Conservation (phyloP, 2,888 invertebrate species). For the Habrosyne pyritoides region DNA sequence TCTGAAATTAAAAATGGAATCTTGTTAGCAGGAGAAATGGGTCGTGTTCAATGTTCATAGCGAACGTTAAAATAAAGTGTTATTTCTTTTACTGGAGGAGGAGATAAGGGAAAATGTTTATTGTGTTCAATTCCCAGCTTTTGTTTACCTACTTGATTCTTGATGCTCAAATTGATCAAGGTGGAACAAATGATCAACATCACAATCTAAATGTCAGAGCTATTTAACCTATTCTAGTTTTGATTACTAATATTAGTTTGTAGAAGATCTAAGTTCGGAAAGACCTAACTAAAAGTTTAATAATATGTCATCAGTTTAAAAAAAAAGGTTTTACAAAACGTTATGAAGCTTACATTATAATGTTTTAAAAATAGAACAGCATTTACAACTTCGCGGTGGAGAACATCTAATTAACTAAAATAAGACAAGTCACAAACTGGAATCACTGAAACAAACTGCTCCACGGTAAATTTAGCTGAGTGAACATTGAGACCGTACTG, state of each 20-base stretch:
- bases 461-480: conserved; percentile 62
- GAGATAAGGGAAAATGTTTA: not conserved
- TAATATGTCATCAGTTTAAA: not conserved
- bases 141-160: not conserved
- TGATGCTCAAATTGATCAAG: not conserved
- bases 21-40: conserved; percentile 62
- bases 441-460: conserved; percentile 38
- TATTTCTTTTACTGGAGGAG: conserved; percentile 4
- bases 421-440: conserved; percentile 66
- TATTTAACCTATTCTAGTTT: too few species aligned
- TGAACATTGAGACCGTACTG: conserved; percentile 48
- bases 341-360: not conserved
- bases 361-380: conserved; percentile 37
- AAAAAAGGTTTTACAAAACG: not conserved
- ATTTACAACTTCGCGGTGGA: conserved; percentile 26
- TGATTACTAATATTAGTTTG: not conserved
- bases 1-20: conserved; percentile 65
- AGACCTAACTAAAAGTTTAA: too few species aligned
- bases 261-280: not conserved
- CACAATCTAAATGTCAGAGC: too few species aligned
- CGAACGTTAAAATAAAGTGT: not conserved
- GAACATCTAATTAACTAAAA: conserved; percentile 67
- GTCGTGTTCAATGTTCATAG: conserved; percentile 47
- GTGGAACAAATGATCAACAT: too few species aligned
- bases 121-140: not conserved